These are phyloP conservation scores for Sminthurides aquaticus DNA, from an alignment of 2,888 invertebrate genomes.

Conservation along the genomic window DNA sequence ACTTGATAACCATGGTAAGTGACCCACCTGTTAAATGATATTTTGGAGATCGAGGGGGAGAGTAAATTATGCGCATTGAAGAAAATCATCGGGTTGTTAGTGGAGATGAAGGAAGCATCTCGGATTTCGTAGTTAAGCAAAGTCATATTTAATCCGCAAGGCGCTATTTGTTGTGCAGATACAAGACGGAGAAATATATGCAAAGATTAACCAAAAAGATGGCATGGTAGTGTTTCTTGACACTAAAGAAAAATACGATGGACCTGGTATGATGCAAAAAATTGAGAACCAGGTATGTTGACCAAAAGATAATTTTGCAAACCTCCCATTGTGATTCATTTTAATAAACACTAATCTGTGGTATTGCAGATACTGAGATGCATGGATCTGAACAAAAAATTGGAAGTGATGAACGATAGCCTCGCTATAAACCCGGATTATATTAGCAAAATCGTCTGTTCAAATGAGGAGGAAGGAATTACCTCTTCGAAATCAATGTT, in stretches of 20 bases:
- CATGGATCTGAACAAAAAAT: conserved; percentile 33
- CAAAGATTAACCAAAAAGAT: conserved; percentile 93
- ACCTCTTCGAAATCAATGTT: conserved; percentile 27
- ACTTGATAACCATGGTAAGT: conserved; percentile 78
- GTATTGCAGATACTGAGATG: conserved; percentile 29
- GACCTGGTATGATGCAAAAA: conserved; percentile 75
- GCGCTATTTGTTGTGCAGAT: conserved; percentile 65
- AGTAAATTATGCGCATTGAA: no score
- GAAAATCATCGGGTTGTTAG: no score
- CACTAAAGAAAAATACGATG: conserved; percentile 89
- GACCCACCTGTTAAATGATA: no score
- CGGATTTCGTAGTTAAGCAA: no score
- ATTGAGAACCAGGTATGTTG: conserved; percentile 62
- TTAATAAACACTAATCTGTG: neutral
- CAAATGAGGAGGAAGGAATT: conserved; percentile 31
- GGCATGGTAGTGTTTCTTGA: conserved; percentile 96
- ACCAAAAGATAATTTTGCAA: neutral
- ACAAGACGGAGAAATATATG: conserved; percentile 92
- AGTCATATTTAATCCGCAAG: no score
- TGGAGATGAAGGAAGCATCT: no score
- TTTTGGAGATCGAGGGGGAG: neutral
- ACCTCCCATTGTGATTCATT: neutral
- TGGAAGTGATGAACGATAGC: conserved; percentile 35
- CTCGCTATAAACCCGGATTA: conserved; percentile 39
- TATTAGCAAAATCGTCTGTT: conserved; percentile 25